Conservation (phyloP, 2,113 vertebrate genomes). For the Burhinus oedicnemus region DNA sequence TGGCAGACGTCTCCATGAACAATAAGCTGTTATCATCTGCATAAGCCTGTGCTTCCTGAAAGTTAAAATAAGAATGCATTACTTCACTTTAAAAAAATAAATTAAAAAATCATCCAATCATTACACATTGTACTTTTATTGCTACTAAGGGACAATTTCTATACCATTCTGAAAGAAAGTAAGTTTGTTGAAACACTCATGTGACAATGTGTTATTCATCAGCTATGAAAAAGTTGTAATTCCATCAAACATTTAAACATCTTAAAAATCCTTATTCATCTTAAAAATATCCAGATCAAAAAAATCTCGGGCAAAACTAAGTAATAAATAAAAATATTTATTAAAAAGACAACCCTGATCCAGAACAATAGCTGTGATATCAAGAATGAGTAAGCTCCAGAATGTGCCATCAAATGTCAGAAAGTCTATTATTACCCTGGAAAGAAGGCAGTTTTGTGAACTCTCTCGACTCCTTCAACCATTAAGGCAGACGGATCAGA, state of each 20-base stretch:
- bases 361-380: neutral
- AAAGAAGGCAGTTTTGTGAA: neutral
- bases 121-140: neutral
- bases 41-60: conserved; percentile 96
- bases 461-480: neutral
- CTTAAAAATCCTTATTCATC: neutral
- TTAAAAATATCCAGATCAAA: neutral
- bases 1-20: conserved; percentile 98
- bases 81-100: neutral
- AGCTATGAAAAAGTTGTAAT: neutral
- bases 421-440: neutral
- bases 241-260: neutral
- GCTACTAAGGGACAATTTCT: neutral
- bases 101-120: neutral
- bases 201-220: neutral
- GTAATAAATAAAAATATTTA: neutral
- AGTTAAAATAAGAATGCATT: neutral
- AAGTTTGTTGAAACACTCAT: neutral
- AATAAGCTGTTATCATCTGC: conserved; percentile 99
- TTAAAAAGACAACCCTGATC: neutral
- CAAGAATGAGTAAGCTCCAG: neutral
- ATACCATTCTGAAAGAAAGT: neutral
- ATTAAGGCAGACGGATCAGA: neutral
- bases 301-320: neutral
- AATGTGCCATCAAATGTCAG: neutral